Percentiles rank a stretch among this genome's conserved stretches.
Conservation (phyloP, 1,140 invertebrate species). For the Anthonomus grandis region DNA sequence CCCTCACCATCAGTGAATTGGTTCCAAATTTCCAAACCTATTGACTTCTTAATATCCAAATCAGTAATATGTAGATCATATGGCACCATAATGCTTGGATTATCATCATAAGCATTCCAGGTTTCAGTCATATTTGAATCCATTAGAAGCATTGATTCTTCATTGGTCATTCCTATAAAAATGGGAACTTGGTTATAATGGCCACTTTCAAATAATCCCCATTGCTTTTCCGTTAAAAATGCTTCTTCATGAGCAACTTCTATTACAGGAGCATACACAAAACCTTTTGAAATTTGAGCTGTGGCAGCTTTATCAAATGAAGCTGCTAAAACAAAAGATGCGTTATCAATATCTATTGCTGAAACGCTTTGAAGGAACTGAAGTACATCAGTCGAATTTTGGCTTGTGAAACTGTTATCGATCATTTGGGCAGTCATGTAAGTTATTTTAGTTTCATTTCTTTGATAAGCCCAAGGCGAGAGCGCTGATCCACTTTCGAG, state of each 20-base stretch:
- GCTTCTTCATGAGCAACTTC: slow-evolving; percentile 13
- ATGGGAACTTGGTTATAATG: slow-evolving; percentile 18
- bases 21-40: slow-evolving; percentile 11
- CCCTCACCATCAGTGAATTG: slow-evolving; percentile 4
- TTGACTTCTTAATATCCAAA: not conserved
- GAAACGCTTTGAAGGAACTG: slow-evolving; percentile 11
- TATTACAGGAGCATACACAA: slow-evolving; percentile 18
- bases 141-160: slow-evolving; percentile 20
- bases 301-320: not conserved
- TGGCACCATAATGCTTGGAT: slow-evolving; percentile 16
- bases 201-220: slow-evolving; percentile 15
- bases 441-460: slow-evolving; percentile 11
- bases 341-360: slow-evolving; percentile 16
- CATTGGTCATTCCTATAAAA: slow-evolving; percentile 21
- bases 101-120: slow-evolving; percentile 13
- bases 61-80: slow-evolving; percentile 19
- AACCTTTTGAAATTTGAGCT: slow-evolving; percentile 23
- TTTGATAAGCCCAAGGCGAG: slow-evolving; percentile 21
- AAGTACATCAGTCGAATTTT: slow-evolving; percentile 7
- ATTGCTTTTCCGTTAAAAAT: slow-evolving; percentile 17
- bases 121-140: slow-evolving; percentile 15
- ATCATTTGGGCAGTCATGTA: slow-evolving; percentile 7
- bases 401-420: slow-evolving; percentile 13
- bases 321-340: not conserved
- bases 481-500: slow-evolving; percentile 26